Evolutionary conservation across 2,113 vertebrate genomes (phyloP).

Genomic region (Chunga burmeisteri): DNA sequence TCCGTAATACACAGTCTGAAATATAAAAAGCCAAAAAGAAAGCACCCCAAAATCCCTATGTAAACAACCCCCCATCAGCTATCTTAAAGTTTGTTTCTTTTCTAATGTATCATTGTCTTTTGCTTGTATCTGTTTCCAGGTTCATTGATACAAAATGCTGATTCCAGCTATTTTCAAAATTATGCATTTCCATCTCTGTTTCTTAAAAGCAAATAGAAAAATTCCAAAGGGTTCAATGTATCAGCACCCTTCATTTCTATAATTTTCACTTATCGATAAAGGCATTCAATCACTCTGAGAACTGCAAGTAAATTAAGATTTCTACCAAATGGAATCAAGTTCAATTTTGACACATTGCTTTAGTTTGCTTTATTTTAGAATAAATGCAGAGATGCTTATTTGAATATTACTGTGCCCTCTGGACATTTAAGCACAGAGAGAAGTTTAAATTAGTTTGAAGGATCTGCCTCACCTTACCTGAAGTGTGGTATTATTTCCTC

Average conservation of each 20-base stretch:
- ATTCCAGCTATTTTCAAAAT: background rate
- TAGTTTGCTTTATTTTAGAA: background rate
- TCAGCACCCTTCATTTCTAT: background rate
- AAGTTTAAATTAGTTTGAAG: background rate
- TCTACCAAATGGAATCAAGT: background rate
- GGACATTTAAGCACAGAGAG: background rate
- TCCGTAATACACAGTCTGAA: background rate
- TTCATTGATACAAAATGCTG: background rate
- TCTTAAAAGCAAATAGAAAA: background rate
- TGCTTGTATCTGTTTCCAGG: background rate
- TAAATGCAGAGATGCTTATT: background rate
- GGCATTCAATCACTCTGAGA: background rate
- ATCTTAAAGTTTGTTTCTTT: background rate
- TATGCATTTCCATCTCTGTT: background rate
- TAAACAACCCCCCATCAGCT: background rate
- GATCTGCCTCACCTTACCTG: background rate
- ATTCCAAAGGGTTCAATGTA: background rate
- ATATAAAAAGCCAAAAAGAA: background rate
- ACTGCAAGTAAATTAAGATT: background rate
- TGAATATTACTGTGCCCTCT: background rate
- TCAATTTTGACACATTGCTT: background rate
- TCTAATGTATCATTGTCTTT: background rate
- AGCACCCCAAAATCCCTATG: background rate
- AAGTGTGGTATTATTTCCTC: background rate
- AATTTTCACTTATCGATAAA: background rate